Base-by-base conservation (phyloP, 1,140 invertebrate genomes). In the Aethina tumida region DNA sequence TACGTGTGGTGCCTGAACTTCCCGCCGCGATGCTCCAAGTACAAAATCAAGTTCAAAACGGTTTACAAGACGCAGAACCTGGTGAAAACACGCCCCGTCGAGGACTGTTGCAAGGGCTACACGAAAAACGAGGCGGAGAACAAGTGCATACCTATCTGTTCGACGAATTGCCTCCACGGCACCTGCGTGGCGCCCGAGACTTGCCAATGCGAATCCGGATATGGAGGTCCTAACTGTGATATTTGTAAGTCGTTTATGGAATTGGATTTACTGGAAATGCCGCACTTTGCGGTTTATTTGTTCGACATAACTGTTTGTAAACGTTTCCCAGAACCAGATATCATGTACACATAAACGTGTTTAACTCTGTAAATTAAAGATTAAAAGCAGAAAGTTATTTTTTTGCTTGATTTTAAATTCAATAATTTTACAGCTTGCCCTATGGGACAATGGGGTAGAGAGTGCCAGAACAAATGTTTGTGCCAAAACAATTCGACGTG, bases 31-130 rank as follows among this genome's bases (percentile, higher is more conserved):
- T 94, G 90, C 63, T 85, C 85, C 21, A 84, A 80, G 55, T 92
- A 90, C 59, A 81, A 74, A 53, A 77, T 89, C 17, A 74, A 78
- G 40, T 79, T 82, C 47, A 76, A 74, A 47, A 73, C 74, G 9
- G 73, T 83, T 2, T 79, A 74, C 52, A 81, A 77, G 58, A 81
- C 71, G 3, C 64, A 86, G 67, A 75, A 71, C 2, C 62, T 89
- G 42, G 66, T 67, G 5, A 90, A 89, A 57, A 70, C 74, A 9
- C 67, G 75, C 45, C 78, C 83, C 1, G 77, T 91, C 0, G 76
- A 88, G 45, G 77, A 84, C 41, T 96, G 90, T 54, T 94, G 90
- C 54, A 73, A 69, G 41, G 87, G 87, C 8, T 95, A 86, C 53
- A 71, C 73, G 5, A 64, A 74, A 45, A 77, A 74, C 13, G 64